phyloP scores from a whole-genome alignment of 2,113 vertebrate species.

The Hirundichthys speculiger region DNA sequence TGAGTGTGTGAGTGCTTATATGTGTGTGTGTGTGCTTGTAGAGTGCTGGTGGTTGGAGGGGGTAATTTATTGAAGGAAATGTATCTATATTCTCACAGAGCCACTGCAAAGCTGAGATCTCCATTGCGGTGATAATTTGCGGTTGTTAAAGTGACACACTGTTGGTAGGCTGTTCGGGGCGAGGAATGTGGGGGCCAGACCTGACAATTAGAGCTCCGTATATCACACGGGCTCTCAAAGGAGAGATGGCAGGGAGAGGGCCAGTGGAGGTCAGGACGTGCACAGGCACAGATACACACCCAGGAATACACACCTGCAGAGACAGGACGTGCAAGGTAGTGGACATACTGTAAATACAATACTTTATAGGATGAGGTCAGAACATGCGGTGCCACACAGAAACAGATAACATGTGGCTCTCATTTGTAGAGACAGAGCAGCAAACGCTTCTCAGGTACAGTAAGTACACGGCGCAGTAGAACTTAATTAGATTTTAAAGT shows the following conservation, averaged over 20 bases:
- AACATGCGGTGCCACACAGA: not conserved
- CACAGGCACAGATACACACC: conserved; percentile 36
- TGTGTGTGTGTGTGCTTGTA: conserved; percentile 14
- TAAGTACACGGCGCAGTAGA: conserved; percentile 15
- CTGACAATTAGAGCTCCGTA: conserved; percentile 82
- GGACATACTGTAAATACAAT: conserved; percentile 23
- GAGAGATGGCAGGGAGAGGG: conserved; percentile 58
- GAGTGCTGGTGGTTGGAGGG: conserved; percentile 6
- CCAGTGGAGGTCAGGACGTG: conserved; percentile 63
- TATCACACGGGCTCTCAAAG: conserved; percentile 76
- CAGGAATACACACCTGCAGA: not conserved
- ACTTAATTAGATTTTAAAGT: conserved; percentile 38
- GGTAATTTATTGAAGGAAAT: conserved; percentile 93
- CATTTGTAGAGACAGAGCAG: too few relatives aligned
- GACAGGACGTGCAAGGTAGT: not conserved
- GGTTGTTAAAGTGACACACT: conserved; percentile 94
- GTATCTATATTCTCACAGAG: conserved; percentile 89
- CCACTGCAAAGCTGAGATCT: conserved; percentile 88
- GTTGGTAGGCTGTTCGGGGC: conserved; percentile 84
- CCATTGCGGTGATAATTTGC: conserved; percentile 92
- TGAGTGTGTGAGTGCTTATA: conserved; percentile 26
- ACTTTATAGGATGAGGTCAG: conserved; percentile 18
- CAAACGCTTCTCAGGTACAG: conserved; percentile 34
- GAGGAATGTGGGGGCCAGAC: conserved; percentile 82
- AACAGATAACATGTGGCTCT: conserved; percentile 36